A percentile compares a stretch with the other conserved stretches of the same genome.
Evolutionary conservation across 2,797 vertebrate species (phyloP).

Genomic region (Macroramphosus scolopax): DNA sequence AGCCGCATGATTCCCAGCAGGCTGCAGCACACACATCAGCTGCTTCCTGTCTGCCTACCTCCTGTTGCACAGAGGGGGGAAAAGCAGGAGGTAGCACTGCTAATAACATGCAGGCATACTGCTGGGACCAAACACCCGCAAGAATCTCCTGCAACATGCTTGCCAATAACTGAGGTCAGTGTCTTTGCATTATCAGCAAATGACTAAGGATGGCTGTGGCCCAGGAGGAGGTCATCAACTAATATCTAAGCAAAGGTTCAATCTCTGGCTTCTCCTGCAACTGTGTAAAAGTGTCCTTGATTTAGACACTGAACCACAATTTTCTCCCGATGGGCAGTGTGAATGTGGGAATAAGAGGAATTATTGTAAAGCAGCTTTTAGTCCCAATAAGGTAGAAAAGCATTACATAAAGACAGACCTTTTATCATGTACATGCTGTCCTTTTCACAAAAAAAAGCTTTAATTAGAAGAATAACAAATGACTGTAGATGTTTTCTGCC

Average conservation of each 20-base stretch:
- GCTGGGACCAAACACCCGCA: constrained; percentile 26
- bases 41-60: constrained; percentile 62
- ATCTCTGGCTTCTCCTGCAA: not conserved
- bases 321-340: no score
- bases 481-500: constrained; percentile 26
- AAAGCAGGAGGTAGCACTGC: constrained; percentile 29
- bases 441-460: constrained; percentile 1
- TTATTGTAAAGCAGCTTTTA: no score
- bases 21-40: constrained; percentile 51
- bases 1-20: constrained; percentile 54
- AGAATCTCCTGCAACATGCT: constrained; percentile 18
- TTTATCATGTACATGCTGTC: no score
- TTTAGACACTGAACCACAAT: not conserved
- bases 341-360: no score
- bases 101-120: constrained; percentile 33
- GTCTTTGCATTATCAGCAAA: constrained; percentile 20
- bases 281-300: not conserved
- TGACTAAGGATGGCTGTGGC: not conserved
- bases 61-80: constrained; percentile 60
- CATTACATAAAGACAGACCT: no score
- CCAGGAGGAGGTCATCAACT: no score
- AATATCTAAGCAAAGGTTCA: no score
- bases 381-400: no score
- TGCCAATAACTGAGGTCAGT: constrained; percentile 6
- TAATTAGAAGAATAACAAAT: constrained; percentile 24